Conservation (phyloP, 2,113 vertebrate genomes). For the Procavia capensis region DNA sequence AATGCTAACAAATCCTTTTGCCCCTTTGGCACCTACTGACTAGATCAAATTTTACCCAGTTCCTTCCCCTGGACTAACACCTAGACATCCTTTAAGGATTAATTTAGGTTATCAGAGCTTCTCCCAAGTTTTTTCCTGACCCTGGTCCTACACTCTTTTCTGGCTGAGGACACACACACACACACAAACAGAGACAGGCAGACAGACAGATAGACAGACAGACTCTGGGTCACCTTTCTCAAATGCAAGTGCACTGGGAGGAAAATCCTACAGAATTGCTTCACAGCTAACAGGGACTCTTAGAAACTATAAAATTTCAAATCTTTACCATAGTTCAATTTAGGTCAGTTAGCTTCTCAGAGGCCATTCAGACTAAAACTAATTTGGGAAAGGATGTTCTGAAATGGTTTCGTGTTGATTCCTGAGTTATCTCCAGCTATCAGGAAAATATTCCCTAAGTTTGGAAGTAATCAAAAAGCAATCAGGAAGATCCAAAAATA, state of each 20-base stretch:
- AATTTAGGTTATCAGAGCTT: neutral
- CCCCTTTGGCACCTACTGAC: neutral
- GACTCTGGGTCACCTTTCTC: neutral
- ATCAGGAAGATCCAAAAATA: neutral
- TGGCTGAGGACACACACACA: neutral
- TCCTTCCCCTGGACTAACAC: neutral
- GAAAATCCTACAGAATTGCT: neutral
- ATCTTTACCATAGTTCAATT: neutral
- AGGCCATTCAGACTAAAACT: neutral
- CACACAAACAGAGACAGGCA: neutral
- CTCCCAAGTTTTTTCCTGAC: neutral
- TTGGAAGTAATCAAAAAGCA: neutral
- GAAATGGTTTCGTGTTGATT: neutral
- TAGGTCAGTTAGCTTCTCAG: neutral
- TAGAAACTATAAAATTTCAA: conserved; percentile 4
- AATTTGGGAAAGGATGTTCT: conserved; percentile 7
- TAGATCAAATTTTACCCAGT: neutral
- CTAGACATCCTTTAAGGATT: neutral
- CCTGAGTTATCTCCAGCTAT: neutral
- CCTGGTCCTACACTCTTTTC: neutral
- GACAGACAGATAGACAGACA: neutral
- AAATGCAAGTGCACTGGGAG: neutral
- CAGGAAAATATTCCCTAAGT: neutral
- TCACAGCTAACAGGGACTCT: neutral
- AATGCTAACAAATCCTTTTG: neutral